Evolutionary conservation across 2,888 invertebrate species (phyloP).

Genomic region (Hofmannophila pseudospretella): DNA sequence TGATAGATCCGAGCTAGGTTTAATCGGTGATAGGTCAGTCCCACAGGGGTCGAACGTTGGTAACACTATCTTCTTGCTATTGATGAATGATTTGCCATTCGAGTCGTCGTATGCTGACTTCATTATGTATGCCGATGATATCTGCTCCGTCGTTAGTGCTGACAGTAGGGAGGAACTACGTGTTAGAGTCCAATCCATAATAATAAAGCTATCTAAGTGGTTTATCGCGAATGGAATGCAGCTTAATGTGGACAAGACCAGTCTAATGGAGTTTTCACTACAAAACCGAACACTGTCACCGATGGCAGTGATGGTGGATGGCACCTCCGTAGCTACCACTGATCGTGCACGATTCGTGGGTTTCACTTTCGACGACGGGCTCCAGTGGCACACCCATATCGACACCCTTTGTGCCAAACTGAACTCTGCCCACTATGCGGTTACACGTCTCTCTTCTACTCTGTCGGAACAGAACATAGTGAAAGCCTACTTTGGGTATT

Average conservation of each 20-base stretch:
- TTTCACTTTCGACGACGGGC: not conserved
- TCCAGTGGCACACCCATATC: not conserved
- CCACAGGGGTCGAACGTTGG: conserved; percentile 4
- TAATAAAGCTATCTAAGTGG: not conserved
- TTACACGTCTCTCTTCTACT: not conserved
- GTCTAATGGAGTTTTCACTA: not conserved
- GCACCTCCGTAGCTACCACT: not conserved
- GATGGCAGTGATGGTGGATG: not conserved
- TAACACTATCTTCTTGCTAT: not conserved
- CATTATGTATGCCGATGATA: conserved; percentile 4
- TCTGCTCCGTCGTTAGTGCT: not conserved
- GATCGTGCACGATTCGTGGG: not conserved
- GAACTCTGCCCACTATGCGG: conserved; percentile 5
- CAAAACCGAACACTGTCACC: not conserved
- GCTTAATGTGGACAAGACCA: not conserved
- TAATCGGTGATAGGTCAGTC: not conserved
- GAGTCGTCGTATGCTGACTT: not conserved
- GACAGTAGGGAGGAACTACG: not conserved
- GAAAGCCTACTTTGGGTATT: conserved; percentile 3
- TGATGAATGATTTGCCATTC: conserved; percentile 4
- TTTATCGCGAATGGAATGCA: not conserved
- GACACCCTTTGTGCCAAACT: not conserved
- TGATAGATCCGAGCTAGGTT: not conserved
- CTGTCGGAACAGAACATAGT: not conserved
- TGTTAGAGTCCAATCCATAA: not conserved